Evolutionary conservation across 92 coral and sea anemone species (phyloP).

Genomic region (Anthopleura xanthogrammica): DNA sequence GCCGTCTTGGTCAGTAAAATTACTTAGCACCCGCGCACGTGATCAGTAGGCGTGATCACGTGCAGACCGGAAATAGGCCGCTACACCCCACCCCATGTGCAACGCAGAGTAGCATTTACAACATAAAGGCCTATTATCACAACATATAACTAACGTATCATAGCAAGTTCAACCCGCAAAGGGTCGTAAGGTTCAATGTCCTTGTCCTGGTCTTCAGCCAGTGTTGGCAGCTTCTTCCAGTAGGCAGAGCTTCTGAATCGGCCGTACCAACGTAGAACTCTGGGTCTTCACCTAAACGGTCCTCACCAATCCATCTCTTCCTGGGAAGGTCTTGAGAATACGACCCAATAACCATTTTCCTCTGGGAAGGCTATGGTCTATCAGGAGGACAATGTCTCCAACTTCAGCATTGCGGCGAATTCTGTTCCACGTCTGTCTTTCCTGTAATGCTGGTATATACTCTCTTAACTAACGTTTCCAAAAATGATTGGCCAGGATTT

Average conservation of each 20-base stretch:
- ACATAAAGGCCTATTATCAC: too few species aligned
- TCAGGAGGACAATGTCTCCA: constrained; percentile 48
- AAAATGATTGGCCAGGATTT: constrained; percentile 46
- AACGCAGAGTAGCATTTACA: too few species aligned
- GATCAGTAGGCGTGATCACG: too few species aligned
- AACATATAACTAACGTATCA: too few species aligned
- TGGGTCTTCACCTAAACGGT: constrained; percentile 46
- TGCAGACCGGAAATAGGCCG: too few species aligned
- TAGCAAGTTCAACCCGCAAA: background rate
- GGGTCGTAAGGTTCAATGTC: background rate
- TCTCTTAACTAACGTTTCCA: constrained; percentile 63
- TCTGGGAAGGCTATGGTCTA: constrained; percentile 26
- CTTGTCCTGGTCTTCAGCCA: background rate
- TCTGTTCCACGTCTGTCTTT: constrained; percentile 48
- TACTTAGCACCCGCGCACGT: too few species aligned
- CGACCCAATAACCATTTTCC: constrained; percentile 43
- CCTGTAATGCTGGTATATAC: constrained; percentile 56
- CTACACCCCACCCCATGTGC: too few species aligned
- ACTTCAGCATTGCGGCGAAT: constrained; percentile 35
- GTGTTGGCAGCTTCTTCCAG: background rate
- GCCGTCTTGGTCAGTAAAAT: too few species aligned
- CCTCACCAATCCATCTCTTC: constrained; percentile 44
- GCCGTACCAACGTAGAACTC: background rate
- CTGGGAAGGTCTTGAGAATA: constrained; percentile 3
- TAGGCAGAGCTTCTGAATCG: background rate